phyloP scores from a whole-genome alignment of 2,888 invertebrate species.

The Clepsis dumicolana region DNA sequence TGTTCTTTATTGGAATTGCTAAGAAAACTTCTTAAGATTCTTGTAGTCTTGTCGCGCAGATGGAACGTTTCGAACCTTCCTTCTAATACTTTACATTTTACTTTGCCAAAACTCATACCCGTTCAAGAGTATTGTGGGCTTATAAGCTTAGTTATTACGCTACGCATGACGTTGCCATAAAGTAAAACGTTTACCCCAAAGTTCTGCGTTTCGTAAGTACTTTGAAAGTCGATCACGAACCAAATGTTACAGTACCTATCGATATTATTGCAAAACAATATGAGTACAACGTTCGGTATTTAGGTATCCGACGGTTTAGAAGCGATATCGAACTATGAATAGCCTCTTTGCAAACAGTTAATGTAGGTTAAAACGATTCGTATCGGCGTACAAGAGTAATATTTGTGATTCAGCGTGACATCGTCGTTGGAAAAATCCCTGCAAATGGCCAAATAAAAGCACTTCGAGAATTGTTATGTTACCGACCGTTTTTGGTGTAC shows the following conservation, averaged over 20 bases:
- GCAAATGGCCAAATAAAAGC: conserved; percentile 31
- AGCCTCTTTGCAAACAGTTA: conserved; percentile 21
- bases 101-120: neutral
- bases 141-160: conserved; percentile 1
- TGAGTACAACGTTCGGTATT: conserved; percentile 6
- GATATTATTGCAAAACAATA: conserved; percentile 19
- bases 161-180: neutral
- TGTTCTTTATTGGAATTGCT: conserved; percentile 22
- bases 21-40: conserved; percentile 6
- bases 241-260: conserved; percentile 11
- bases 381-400: conserved; percentile 15
- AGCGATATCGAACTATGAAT: conserved; percentile 12
- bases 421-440: conserved; percentile 24
- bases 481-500: conserved; percentile 24
- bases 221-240: conserved; percentile 25
- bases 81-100: neutral
- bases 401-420: conserved; percentile 30
- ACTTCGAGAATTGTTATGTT: conserved; percentile 19
- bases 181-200: conserved; percentile 16
- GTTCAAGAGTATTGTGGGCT: neutral
- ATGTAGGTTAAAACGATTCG: conserved; percentile 28
- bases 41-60: neutral
- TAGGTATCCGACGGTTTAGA: conserved; percentile 6
- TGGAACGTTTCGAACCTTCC: neutral
- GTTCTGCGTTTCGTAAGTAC: conserved; percentile 9